These are phyloP conservation scores for Eupithecia insigniata DNA, from an alignment of 2,888 invertebrate genomes.

Conservation along the genomic window DNA sequence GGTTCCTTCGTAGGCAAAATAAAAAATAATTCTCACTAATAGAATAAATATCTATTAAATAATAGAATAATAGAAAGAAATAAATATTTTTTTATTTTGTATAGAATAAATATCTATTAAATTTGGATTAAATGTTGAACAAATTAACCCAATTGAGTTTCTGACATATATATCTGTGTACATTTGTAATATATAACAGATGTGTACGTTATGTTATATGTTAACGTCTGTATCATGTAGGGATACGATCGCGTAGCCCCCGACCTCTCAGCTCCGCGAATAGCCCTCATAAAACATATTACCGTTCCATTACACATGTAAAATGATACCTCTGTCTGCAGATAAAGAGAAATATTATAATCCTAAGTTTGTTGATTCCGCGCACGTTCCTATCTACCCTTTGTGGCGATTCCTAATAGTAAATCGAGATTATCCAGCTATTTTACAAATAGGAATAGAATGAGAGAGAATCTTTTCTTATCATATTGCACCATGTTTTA, in stretches of 20 bases:
- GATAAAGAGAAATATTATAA: constrained; percentile 35
- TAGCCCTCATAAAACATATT: constrained; percentile 25
- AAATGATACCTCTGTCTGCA: constrained; percentile 31
- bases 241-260: neutral
- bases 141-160: neutral
- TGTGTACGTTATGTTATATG: no score
- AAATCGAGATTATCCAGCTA: constrained; percentile 39
- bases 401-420: constrained; percentile 44
- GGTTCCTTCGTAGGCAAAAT: neutral
- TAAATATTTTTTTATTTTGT: no score
- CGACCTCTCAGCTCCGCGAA: constrained; percentile 4
- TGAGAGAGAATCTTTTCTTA: neutral
- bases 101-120: no score
- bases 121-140: neutral
- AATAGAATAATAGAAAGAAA: no score
- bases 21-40: neutral
- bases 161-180: neutral
- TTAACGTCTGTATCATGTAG: no score
- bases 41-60: no score
- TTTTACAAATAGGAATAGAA: constrained; percentile 32
- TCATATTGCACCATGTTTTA: neutral
- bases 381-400: constrained; percentile 40
- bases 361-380: constrained; percentile 29
- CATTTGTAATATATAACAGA: no score
- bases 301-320: constrained; percentile 36